These are phyloP conservation scores for Hycleus cichorii DNA, from an alignment of 1,140 invertebrate species.

Conservation along the genomic window DNA sequence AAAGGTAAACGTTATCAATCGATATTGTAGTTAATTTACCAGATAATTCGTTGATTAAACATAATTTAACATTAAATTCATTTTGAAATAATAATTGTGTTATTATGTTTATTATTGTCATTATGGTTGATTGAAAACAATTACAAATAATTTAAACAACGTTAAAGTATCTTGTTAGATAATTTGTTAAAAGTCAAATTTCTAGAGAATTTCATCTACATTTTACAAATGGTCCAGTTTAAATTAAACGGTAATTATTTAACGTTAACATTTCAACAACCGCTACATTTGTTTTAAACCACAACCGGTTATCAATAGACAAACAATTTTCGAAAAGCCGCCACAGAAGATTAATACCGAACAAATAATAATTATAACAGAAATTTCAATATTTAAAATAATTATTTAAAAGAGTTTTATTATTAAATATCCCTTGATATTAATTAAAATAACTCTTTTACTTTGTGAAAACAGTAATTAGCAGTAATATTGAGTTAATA, in stretches of 20 bases:
- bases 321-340: too few species aligned
- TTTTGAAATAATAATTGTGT: too few species aligned
- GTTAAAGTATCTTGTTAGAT: too few species aligned
- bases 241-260: background rate
- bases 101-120: too few species aligned
- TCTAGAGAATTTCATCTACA: background rate
- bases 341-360: background rate
- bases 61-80: slow-evolving; percentile 6
- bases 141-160: too few species aligned
- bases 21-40: slow-evolving; percentile 32
- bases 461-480: slow-evolving; percentile 36
- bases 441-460: slow-evolving; percentile 34
- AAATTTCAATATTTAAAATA: too few species aligned
- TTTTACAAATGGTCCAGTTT: background rate
- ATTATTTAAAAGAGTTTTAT: too few species aligned
- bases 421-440: slow-evolving; percentile 12
- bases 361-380: background rate
- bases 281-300: too few species aligned
- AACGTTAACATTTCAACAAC: background rate
- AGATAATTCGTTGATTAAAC: slow-evolving; percentile 32
- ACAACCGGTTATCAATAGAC: too few species aligned
- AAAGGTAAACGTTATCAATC: slow-evolving; percentile 33
- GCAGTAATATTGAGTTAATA: slow-evolving; percentile 39
- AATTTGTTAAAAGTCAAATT: background rate
- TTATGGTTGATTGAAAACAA: too few species aligned